Evolutionary conservation across 2,797 vertebrate genomes (phyloP), one percentile per base, ranked within the genome.

Genomic region (Enteromius trimaculatus): DNA sequence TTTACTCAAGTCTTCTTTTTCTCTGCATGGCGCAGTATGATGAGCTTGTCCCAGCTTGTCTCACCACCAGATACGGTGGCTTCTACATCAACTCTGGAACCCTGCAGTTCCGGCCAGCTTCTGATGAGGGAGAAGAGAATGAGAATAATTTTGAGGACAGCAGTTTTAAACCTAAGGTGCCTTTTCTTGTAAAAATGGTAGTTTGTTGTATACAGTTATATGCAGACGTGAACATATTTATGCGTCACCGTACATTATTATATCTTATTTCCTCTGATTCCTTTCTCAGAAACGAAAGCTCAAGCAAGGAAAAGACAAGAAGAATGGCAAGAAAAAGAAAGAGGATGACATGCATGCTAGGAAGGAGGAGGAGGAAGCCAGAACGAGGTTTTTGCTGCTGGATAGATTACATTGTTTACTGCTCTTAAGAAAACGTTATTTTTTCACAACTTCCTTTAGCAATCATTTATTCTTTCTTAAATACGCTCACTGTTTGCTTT

Each of bases 31-130:
- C 53, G 19, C 29, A 95, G 94, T 99, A 99, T 0, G 98, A 99
- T 62, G 98, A 99, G 86, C 95, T 98, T 11, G 98, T 99, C 82
- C 98, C 98, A 0, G 96, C 96, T 53, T 96, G 96, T 80, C 93
- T 99, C 84, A 97, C 95, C 3, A 99, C 98, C 0, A 96, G 96
- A 84, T 95, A 95, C 0, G 98, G 98, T 85, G 98, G 98, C 4
- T 99, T 99, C 93, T 99, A 99, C 82, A 94, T 99, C 86, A 99
- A 99, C 90, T 95, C 95, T 0, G 98, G 98, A 39, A 92, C 95
- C 0, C 93, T 99, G 76, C 95, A 98, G 14, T 99, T 98, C 90
- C 95, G 97, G 21, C 95, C 94, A 23, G 94, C 94, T 0, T 98
- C 96, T 0, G 97, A 97, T 69, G 94, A 94, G 0, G 92, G 92